Conservation (phyloP, 2,888 invertebrate genomes). For the Coremacera marginata region DNA sequence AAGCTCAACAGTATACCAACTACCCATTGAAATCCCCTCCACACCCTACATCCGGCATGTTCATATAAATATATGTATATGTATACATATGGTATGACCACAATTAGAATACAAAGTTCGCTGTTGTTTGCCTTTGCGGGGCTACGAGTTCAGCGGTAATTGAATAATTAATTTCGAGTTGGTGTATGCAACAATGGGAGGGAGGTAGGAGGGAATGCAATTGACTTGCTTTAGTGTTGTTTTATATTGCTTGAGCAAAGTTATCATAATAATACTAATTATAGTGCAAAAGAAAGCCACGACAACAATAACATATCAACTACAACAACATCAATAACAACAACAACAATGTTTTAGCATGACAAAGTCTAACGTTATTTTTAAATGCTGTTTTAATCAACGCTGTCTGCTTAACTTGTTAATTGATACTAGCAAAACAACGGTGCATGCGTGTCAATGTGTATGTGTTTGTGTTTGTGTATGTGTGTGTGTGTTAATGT, state of each 20-base stretch:
- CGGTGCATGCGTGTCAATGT: too few relatives aligned
- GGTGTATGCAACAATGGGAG: not conserved
- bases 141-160: conserved; percentile 13
- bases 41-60: not conserved
- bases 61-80: not conserved
- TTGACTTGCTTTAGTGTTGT: not conserved
- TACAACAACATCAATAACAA: not conserved
- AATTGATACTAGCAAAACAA: too few relatives aligned
- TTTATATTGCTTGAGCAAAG: not conserved
- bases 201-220: not conserved
- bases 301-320: not conserved
- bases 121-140: not conserved
- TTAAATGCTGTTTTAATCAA: too few relatives aligned
- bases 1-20: not conserved
- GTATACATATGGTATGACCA: too few relatives aligned
- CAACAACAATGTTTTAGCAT: not conserved
- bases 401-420: too few relatives aligned
- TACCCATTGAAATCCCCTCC: not conserved
- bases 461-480: too few relatives aligned
- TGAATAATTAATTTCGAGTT: conserved; percentile 1
- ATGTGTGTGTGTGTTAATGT: too few relatives aligned
- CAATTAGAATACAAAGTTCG: conserved; percentile 4
- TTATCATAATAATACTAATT: not conserved
- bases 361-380: too few relatives aligned
- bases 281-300: not conserved